Evolutionary conservation across 2,113 vertebrate species (phyloP), one percentile per base, ranked within the genome.

Genomic region (Zosterops hypoxanthus): DNA sequence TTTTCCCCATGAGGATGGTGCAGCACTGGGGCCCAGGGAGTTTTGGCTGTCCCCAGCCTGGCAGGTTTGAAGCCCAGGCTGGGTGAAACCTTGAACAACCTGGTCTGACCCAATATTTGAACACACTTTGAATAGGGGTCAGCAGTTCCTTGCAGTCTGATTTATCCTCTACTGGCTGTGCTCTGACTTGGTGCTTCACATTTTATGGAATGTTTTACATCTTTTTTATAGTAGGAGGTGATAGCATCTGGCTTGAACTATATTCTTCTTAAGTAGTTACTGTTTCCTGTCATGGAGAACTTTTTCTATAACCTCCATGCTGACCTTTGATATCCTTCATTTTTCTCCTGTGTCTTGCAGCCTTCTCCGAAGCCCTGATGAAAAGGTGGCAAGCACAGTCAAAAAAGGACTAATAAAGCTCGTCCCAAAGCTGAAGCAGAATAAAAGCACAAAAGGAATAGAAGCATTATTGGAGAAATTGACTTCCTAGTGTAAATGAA

Each of bases 381-480:
- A 98, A 86, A 95, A 98, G 19, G 97, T 98, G 91, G 97, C 96
- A 22, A 94, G 90, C 9, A 97, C 98, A 92, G 97, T 99, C 86
- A 99, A 98, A 97, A 95, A 76, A 36, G 98, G 96, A 78, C 95
- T 99, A 64, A 97, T 97, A 97, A 97, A 97, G 78, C 97, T 99
- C 60, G 81, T 98, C 53, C 97, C 98, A 4, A 96, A 98, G 46
- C 96, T 99, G 86, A 93, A 98, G 93, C 97, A 92, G 94, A 95
- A 94, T 86, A 98, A 97, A 94, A 97, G 92, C 91, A 96, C 94
- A 80, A 99, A 99, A 97, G 99, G 98, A 89, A 91, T 98, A 24
- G 98, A 99, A 87, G 98, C 97, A 53, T 97, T 99, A 64, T 97
- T 99, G 95, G 98, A 99, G 94, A 98, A 98, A 49, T 97, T 99